Base-by-base conservation (phyloP, 2,113 vertebrate species). In the Herpetotheres cachinnans region DNA sequence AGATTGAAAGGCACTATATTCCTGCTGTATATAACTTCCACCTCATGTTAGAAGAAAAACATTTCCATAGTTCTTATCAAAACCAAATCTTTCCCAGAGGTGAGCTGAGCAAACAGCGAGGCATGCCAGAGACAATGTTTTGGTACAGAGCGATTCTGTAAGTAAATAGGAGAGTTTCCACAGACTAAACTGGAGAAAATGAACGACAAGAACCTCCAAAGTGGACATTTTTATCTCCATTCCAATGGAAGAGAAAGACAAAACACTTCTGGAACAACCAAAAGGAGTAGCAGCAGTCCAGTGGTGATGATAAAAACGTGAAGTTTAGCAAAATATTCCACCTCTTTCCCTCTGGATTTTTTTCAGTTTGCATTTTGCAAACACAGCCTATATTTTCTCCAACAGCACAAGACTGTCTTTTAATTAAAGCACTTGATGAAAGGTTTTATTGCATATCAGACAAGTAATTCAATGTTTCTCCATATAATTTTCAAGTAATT, bases 11-110 rank as follows among this genome's bases (percentile, higher is more conserved):
- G 78, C 70, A 27, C 83, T 84, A 49, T 91, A 87, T 36, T 90
- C 40, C 87, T 92, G 72, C 72, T 79, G n/a, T 81, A 89, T 90
- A 83, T 8, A 15, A 95, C 84, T 97, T 96, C 90, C 62, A 96
- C 82, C 91, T 92, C 79, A 56, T 6, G 63, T 84, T 81, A 86
- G 82, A 97, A 93, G 92, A 78, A 96, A 96, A 97, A 94, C 47
- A 95, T 84, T 96, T 94, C 86, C 90, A 88, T 11, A 29, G 92
- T 5, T 93, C 95, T 95, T 97, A 96, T 96, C 95, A 96, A 96
- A 95, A 96, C 82, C 69, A 54, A 92, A 95, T 95, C 93, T 94
- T 95, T 81, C 97, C 93, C 96, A 96, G 95, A 96, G 95, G 96
- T 96, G 93, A 96, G 86, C 87, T 96, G 90, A 96, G 88, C 78